Evolutionary conservation across 2,113 vertebrate genomes (phyloP).

Genomic region (Pomatorhinus ruficollis): DNA sequence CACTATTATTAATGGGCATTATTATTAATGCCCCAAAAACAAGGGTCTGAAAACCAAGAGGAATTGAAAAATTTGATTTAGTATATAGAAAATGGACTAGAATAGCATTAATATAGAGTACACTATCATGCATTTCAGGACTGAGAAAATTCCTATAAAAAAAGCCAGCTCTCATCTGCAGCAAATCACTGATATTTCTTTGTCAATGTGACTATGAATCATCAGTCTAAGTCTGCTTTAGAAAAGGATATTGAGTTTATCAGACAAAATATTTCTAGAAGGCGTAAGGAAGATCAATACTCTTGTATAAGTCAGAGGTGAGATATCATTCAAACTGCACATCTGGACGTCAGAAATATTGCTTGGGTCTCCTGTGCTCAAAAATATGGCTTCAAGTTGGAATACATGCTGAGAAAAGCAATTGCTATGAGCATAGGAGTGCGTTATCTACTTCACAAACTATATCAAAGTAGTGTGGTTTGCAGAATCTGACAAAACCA

Average conservation of each 20-base stretch:
- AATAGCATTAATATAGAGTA: background rate
- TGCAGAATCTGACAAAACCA: background rate
- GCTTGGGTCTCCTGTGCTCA: background rate
- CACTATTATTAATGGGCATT: too few species aligned
- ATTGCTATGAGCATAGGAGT: background rate
- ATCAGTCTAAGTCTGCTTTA: background rate
- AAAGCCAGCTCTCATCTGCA: background rate
- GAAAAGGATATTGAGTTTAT: background rate
- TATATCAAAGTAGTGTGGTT: background rate
- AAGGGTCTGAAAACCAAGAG: background rate
- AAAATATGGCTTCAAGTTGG: background rate
- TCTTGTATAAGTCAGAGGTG: background rate
- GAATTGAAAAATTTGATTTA: background rate
- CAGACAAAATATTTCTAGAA: background rate
- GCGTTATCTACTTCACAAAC: background rate
- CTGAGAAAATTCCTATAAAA: background rate
- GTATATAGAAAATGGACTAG: background rate
- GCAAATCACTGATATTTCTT: background rate
- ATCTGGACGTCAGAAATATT: background rate
- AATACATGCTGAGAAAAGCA: background rate
- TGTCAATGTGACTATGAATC: background rate
- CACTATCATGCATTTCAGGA: background rate
- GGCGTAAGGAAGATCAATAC: conserved; percentile 12
- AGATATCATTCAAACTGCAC: background rate
- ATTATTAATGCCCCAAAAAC: background rate